Conservation (phyloP, 2,888 invertebrate species). For the Xestia ashworthii region DNA sequence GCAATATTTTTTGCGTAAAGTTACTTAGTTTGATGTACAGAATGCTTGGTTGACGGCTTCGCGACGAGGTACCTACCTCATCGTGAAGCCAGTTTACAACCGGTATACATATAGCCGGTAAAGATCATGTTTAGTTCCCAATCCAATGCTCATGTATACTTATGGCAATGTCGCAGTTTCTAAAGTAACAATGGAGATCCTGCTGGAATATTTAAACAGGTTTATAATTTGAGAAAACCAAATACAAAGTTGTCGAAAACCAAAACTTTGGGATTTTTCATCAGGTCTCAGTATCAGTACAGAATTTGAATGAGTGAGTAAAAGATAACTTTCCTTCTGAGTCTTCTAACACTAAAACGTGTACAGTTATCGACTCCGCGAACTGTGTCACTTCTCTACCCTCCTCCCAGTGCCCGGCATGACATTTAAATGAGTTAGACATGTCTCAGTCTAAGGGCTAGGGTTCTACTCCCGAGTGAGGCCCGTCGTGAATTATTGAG, state of each 20-base stretch:
- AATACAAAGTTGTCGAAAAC: neutral
- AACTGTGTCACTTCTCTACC: constrained; percentile 35
- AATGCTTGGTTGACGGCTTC: no score
- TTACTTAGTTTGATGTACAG: no score
- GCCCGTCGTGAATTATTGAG: constrained; percentile 22
- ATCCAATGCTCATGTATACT: neutral
- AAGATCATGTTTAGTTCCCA: neutral
- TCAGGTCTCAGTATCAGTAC: no score
- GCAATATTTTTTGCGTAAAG: no score
- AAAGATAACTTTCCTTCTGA: neutral
- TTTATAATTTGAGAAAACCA: neutral
- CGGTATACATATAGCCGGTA: no score
- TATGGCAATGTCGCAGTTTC: neutral
- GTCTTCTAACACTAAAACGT: neutral
- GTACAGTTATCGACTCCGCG: neutral
- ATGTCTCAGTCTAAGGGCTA: constrained; percentile 56
- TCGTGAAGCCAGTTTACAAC: no score
- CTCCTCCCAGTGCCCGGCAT: constrained; percentile 17
- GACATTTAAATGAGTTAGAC: constrained; percentile 61
- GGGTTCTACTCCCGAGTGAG: constrained; percentile 48
- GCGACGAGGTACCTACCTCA: no score
- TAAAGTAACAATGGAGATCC: neutral
- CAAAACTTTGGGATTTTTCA: neutral
- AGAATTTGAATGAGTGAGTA: neutral
- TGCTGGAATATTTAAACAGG: neutral